Conservation (phyloP, 2,797 vertebrate genomes). For the Mareca penelope region DNA sequence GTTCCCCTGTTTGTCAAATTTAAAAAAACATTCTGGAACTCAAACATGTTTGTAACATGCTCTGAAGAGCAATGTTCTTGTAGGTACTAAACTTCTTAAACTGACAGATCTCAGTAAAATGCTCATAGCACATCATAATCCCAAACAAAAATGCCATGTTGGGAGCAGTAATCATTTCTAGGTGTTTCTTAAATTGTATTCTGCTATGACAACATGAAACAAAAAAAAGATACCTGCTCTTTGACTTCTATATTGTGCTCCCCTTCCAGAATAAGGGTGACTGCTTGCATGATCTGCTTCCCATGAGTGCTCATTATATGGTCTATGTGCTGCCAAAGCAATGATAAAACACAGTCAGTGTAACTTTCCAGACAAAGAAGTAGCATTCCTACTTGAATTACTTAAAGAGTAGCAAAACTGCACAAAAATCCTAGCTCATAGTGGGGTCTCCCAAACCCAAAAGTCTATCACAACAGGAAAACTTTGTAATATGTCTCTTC, state of each 20-base stretch:
- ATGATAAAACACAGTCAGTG: conserved; percentile 52
- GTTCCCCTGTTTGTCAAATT: neutral
- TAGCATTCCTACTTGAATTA: neutral
- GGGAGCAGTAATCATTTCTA: neutral
- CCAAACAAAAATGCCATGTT: neutral
- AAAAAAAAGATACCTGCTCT: conserved; percentile 88
- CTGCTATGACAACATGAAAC: conserved; percentile 13
- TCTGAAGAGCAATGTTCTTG: neutral
- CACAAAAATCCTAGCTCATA: neutral
- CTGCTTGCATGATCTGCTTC: conserved; percentile 99
- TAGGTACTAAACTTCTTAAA: neutral
- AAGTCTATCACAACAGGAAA: neutral
- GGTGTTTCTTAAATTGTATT: neutral
- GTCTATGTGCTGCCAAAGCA: conserved; percentile 93
- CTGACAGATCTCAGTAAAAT: neutral
- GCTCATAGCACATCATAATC: neutral
- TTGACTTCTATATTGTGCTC: conserved; percentile 97
- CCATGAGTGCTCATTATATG: conserved; percentile 99
- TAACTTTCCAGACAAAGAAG: neutral
- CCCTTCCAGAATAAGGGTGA: conserved; percentile 96
- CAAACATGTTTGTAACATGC: neutral
- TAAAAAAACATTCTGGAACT: neutral
- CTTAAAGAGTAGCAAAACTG: neutral
- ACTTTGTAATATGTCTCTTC: neutral
- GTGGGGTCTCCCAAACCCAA: neutral